Conservation (phyloP, 2,797 vertebrate species). For the Chrosomus eos region DNA sequence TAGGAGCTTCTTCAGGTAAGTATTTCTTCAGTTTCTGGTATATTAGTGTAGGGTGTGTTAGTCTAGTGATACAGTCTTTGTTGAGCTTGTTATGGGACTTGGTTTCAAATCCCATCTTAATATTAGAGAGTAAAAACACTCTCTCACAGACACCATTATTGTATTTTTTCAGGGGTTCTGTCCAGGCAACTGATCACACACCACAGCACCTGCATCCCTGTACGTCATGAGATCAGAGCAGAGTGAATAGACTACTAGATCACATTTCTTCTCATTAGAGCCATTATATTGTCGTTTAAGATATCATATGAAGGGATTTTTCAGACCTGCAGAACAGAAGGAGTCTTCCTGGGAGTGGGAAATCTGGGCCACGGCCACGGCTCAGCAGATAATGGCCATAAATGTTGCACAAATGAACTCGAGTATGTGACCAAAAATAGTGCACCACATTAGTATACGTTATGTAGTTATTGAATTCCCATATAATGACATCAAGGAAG, state of each 20-base stretch:
- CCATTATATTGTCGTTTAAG: slow-evolving; percentile 28
- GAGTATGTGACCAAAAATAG: not conserved
- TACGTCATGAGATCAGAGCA: not conserved
- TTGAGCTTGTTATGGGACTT: not conserved
- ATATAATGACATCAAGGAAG: not conserved
- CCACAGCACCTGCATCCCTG: slow-evolving; percentile 10
- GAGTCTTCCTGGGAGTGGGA: not conserved
- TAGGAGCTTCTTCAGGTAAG: not conserved
- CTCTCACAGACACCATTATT: slow-evolving; percentile 3
- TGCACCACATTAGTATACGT: not conserved
- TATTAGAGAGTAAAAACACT: slow-evolving; percentile 1
- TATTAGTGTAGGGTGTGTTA: not conserved
- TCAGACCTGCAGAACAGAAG: slow-evolving; percentile 6
- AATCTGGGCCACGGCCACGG: not conserved
- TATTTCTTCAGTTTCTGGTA: slow-evolving; percentile 4
- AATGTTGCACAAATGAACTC: slow-evolving; percentile 11
- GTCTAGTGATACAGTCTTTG: slow-evolving; percentile 4
- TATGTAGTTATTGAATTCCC: slow-evolving; percentile 5
- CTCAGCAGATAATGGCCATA: slow-evolving; percentile 1
- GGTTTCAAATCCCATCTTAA: slow-evolving; percentile 24
- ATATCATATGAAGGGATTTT: not conserved
- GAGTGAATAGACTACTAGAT: slow-evolving; percentile 23
- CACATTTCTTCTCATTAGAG: slow-evolving; percentile 29
- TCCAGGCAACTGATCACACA: not conserved
- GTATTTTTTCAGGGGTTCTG: not conserved